These are phyloP conservation scores for Catharus bicknelli DNA, from an alignment of 2,113 vertebrate species.

Conservation along the genomic window DNA sequence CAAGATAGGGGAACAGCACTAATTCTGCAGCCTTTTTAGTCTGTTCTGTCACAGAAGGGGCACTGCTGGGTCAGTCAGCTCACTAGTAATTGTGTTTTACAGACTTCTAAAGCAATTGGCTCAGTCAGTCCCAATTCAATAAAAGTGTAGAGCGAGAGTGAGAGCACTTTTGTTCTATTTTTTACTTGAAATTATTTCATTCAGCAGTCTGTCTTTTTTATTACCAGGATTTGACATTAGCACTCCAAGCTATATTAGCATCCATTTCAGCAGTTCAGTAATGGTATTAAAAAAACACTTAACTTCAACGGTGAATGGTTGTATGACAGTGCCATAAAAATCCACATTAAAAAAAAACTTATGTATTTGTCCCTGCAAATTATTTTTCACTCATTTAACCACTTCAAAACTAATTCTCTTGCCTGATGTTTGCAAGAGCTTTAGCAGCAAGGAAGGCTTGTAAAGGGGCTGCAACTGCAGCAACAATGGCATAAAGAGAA, in stretches of 20 bases:
- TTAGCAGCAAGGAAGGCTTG: slow-evolving; percentile 11
- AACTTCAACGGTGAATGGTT: slow-evolving; percentile 84
- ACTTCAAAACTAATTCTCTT: slow-evolving; percentile 73
- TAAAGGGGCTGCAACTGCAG: neutral
- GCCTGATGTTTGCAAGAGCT: slow-evolving; percentile 40
- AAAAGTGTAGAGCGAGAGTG: slow-evolving; percentile 80
- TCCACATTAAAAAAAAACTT: slow-evolving; percentile 80
- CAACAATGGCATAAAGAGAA: neutral
- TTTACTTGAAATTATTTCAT: slow-evolving; percentile 86
- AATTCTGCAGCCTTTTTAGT: slow-evolving; percentile 70
- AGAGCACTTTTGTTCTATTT: slow-evolving; percentile 84
- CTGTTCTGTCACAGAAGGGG: slow-evolving; percentile 73
- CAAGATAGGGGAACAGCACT: slow-evolving; percentile 31
- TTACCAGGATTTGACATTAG: slow-evolving; percentile 86
- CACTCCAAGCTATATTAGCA: slow-evolving; percentile 86
- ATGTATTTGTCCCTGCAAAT: slow-evolving; percentile 81
- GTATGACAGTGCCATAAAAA: slow-evolving; percentile 87
- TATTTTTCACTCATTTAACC: slow-evolving; percentile 81
- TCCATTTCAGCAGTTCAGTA: slow-evolving; percentile 83
- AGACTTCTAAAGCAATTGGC: slow-evolving; percentile 84
- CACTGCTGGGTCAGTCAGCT: slow-evolving; percentile 78
- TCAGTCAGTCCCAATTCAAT: slow-evolving; percentile 86
- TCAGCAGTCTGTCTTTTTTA: slow-evolving; percentile 90
- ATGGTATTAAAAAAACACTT: slow-evolving; percentile 91
- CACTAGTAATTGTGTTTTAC: slow-evolving; percentile 86